phyloP scores from a whole-genome alignment of 2,888 invertebrate species.

The Elegia similella region DNA sequence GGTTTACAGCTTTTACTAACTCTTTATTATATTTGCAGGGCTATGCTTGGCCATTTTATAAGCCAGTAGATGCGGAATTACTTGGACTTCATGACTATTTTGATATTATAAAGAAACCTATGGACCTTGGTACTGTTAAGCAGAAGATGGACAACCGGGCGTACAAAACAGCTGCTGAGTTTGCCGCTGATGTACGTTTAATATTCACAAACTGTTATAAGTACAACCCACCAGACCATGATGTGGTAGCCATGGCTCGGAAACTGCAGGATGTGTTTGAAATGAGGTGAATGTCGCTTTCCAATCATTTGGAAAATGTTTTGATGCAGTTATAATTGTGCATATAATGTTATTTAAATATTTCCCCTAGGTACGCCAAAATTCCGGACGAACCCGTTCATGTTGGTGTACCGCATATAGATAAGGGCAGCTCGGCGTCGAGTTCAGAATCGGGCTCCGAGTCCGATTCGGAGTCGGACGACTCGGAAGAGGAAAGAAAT shows the following conservation, averaged over 20 bases:
- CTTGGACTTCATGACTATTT: conserved; percentile 98
- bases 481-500: conserved; percentile 95
- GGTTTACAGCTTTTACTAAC: conserved; percentile 12
- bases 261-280: conserved; percentile 99
- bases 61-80: conserved; percentile 98
- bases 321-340: neutral
- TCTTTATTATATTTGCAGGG: conserved; percentile 78
- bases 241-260: conserved; percentile 98
- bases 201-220: conserved; percentile 99
- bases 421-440: conserved; percentile 86
- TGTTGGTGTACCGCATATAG: conserved; percentile 73
- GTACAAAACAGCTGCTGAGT: conserved; percentile 96
- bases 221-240: conserved; percentile 99
- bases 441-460: conserved; percentile 89
- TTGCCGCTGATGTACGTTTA: conserved; percentile 96
- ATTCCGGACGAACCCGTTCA: conserved; percentile 95
- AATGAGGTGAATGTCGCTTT: conserved; percentile 85
- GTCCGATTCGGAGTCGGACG: conserved; percentile 87
- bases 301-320: neutral
- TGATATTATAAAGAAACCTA: conserved; percentile 98
- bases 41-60: conserved; percentile 99
- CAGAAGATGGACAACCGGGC: conserved; percentile 97
- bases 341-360: neutral
- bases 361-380: conserved; percentile 88
- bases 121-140: conserved; percentile 99